Evolutionary conservation across 2,888 invertebrate species (phyloP).

Genomic region (Macropis europaea): DNA sequence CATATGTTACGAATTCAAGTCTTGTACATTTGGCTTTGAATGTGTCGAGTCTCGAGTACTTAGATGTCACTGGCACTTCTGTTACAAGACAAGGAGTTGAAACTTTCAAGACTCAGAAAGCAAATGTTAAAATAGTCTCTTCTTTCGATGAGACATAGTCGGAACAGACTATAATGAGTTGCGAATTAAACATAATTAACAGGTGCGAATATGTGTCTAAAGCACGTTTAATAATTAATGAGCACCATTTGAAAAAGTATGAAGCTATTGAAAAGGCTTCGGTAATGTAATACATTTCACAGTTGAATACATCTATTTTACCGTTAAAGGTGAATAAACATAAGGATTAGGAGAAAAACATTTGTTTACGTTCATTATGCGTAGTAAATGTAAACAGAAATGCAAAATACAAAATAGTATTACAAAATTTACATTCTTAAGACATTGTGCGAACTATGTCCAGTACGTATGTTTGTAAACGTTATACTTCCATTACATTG

Average conservation of each 20-base stretch:
- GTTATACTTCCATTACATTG: conserved; percentile 21
- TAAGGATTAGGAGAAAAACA: conserved; percentile 14
- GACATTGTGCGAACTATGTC: conserved; percentile 33
- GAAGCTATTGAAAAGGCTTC: not conserved
- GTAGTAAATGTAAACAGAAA: not conserved
- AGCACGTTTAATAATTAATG: not conserved
- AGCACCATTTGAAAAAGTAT: conserved; percentile 5
- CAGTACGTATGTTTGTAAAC: conserved; percentile 45
- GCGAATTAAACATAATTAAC: conserved; percentile 10
- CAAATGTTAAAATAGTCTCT: conserved; percentile 79
- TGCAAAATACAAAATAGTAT: conserved; percentile 5
- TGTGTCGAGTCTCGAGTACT: conserved; percentile 82
- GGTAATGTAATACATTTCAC: conserved; percentile 9
- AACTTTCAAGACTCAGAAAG: conserved; percentile 83
- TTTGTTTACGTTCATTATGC: conserved; percentile 24
- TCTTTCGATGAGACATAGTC: conserved; percentile 70
- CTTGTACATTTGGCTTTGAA: conserved; percentile 83
- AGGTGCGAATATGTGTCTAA: conserved; percentile 26
- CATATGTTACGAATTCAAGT: conserved; percentile 84
- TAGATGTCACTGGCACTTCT: conserved; percentile 86
- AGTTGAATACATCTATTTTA: conserved; percentile 34
- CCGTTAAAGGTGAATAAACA: conserved; percentile 1
- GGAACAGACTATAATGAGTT: conserved; percentile 8
- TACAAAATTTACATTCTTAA: conserved; percentile 12
- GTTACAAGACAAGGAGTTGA: conserved; percentile 84